phyloP scores from a whole-genome alignment of 2,888 invertebrate genomes.

The Ormyrus thymus region DNA sequence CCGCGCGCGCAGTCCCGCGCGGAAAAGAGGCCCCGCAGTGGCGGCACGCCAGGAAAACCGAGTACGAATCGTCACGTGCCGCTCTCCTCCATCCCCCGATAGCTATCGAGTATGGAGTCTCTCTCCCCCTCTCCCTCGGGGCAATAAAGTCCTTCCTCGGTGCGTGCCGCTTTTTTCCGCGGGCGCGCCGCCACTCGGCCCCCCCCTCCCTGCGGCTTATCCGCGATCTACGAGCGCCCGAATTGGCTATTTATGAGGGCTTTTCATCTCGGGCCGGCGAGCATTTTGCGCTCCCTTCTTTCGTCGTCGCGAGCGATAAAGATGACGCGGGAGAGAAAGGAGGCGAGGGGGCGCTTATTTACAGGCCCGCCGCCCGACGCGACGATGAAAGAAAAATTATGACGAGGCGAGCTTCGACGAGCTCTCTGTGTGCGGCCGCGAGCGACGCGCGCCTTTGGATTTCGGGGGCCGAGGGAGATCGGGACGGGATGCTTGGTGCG shows the following conservation, averaged over 20 bases:
- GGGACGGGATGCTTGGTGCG: no score
- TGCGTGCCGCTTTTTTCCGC: no score
- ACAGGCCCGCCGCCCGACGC: not conserved
- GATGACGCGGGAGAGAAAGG: not conserved
- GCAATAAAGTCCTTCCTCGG: conserved; percentile 41
- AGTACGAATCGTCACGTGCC: conserved; percentile 37
- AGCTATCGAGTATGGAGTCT: conserved; percentile 32
- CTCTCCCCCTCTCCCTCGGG: conserved; percentile 25
- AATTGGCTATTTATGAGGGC: conserved; percentile 68
- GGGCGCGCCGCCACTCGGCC: no score
- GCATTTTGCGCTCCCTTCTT: conserved; percentile 10
- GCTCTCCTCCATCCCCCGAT: not conserved
- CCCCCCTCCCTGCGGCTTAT: conserved; percentile 57
- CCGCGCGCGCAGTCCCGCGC: not conserved
- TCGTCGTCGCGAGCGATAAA: conserved; percentile 5
- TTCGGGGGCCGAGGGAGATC: not conserved
- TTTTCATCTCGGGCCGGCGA: conserved; percentile 36
- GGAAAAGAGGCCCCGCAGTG: not conserved
- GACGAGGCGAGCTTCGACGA: not conserved
- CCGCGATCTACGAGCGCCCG: conserved; percentile 65
- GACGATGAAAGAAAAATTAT: conserved; percentile 32
- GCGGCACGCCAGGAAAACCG: not conserved
- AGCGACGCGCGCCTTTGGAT: not conserved
- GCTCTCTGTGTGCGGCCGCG: not conserved
- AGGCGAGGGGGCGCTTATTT: not conserved